These are phyloP conservation scores for Chauna torquata DNA, from an alignment of 2,113 vertebrate species.

Conservation along the genomic window DNA sequence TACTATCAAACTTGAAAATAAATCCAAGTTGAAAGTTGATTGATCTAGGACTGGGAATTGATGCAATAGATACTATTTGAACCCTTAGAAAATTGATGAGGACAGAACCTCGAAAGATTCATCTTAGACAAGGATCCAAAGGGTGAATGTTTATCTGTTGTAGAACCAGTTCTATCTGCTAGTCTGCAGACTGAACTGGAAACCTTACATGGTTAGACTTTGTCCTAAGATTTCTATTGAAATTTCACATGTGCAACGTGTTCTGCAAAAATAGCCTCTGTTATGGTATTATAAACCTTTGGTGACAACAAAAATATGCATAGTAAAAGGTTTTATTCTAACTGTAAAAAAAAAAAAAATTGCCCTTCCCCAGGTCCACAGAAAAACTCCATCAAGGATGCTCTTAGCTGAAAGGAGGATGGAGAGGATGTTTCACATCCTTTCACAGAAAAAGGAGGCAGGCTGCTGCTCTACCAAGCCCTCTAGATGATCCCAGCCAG, in stretches of 20 bases:
- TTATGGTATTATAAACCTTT: background rate
- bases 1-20: conserved; percentile 39
- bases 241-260: background rate
- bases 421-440: background rate
- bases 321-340: background rate
- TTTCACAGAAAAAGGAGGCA: background rate
- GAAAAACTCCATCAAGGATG: background rate
- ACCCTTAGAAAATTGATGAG: background rate
- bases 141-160: background rate
- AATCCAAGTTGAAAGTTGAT: background rate
- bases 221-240: background rate
- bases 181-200: background rate
- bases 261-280: background rate
- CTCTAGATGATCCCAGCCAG: background rate
- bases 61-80: background rate
- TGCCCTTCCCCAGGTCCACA: background rate
- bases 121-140: conserved; percentile 6
- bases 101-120: background rate
- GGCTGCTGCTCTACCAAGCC: background rate
- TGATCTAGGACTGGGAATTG: conserved; percentile 23
- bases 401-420: too few relatives aligned
- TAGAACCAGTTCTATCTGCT: background rate
- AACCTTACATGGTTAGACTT: background rate
- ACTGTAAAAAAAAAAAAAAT: background rate
- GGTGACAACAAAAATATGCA: background rate